Percentiles rank a stretch among this genome's conserved stretches.
phyloP scores from a whole-genome alignment of 2,797 vertebrate species.

The Spea hammondii region DNA sequence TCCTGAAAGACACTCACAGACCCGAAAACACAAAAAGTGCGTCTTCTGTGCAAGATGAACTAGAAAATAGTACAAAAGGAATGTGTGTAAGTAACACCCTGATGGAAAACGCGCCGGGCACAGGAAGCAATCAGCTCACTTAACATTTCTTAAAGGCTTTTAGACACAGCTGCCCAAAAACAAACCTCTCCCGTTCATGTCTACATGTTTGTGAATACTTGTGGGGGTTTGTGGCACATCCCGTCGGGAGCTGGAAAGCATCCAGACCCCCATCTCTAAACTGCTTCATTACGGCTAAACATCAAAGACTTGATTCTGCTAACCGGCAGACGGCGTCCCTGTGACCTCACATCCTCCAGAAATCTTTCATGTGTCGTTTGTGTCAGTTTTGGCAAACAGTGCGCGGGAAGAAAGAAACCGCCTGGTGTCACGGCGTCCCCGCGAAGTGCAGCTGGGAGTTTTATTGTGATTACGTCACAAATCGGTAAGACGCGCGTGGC shows the following conservation, averaged over 20 bases:
- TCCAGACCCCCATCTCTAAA: neutral
- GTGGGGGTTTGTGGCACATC: too few species aligned
- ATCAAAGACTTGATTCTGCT: neutral
- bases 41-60: neutral
- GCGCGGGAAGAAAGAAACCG: constrained; percentile 8
- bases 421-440: neutral
- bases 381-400: constrained; percentile 20
- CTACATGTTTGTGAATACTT: too few species aligned
- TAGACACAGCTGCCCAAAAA: too few species aligned
- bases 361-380: constrained; percentile 31
- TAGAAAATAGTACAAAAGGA: neutral
- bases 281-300: neutral
- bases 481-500: constrained; percentile 30
- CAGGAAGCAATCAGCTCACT: neutral
- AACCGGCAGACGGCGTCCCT: constrained; percentile 6
- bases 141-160: too few species aligned
- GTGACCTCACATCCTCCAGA: constrained; percentile 21
- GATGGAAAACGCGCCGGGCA: neutral
- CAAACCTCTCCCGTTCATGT: too few species aligned
- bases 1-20: constrained; percentile 2
- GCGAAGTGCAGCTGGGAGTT: constrained; percentile 29
- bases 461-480: constrained; percentile 46
- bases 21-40: neutral
- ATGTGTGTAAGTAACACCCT: neutral
- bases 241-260: too few species aligned